Conservation (phyloP, 2,888 invertebrate species). For the Hedya salicella region DNA sequence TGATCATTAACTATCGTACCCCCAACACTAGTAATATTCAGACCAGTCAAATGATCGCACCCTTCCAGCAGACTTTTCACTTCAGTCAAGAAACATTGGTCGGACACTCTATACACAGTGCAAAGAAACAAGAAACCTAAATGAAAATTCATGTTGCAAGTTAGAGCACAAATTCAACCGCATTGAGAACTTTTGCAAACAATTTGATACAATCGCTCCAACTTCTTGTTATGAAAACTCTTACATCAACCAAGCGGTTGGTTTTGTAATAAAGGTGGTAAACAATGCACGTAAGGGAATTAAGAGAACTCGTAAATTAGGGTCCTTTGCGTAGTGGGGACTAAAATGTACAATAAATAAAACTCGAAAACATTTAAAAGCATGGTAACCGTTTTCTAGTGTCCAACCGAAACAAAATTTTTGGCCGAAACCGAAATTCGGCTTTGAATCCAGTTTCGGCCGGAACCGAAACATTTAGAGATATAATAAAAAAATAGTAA, state of each 20-base stretch:
- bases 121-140: conserved; percentile 42
- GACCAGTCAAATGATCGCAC: conserved; percentile 68
- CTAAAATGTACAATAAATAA: not conserved
- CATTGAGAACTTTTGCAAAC: conserved; percentile 9
- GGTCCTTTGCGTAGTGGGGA: not conserved
- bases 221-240: conserved; percentile 33
- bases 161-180: conserved; percentile 7
- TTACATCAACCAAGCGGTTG: conserved; percentile 7
- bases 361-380: no score
- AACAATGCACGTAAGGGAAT: conserved; percentile 10
- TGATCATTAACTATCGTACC: conserved; percentile 79
- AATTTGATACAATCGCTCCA: conserved; percentile 9
- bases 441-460: no score
- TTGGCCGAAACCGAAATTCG: no score
- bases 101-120: conserved; percentile 48
- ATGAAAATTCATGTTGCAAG: conserved; percentile 23
- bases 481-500: no score
- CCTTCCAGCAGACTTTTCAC: conserved; percentile 74
- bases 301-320: not conserved
- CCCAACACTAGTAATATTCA: conserved; percentile 74
- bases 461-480: no score
- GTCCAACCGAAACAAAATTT: no score
- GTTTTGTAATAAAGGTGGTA: conserved; percentile 20
- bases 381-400: no score
- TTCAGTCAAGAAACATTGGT: conserved; percentile 66